Evolutionary conservation across 2,888 invertebrate species (phyloP), one percentile per base, ranked within the genome.

Genomic region (Diarsia brunnea): DNA sequence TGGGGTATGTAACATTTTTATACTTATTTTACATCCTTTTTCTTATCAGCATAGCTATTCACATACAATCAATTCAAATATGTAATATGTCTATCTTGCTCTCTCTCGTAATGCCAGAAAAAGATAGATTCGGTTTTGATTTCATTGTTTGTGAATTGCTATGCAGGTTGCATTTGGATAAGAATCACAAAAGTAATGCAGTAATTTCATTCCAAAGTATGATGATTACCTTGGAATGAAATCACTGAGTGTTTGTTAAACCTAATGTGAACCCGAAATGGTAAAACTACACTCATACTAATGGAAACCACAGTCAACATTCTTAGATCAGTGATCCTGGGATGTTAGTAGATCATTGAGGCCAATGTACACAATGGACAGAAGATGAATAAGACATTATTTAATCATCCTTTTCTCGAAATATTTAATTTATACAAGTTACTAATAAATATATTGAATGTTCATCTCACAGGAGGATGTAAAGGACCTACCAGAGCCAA

Each of bases 401-500:
- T 69, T 70, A 72, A 76, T 85, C 69, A 70, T 75, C 65, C 49
- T 74, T 67, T 60, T 84, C 69, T 80, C 67, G 69, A 84, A 73
- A 73, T 72, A 70, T 66, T 84, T 79, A 81, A 72, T 69, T 65
- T 73, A 64, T 66, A 73, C 49, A 79, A 69, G 60, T 84, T 73
- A 78, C 81, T 75, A 75, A 81, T 81, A 85, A 82, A 78, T 78
- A 72, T 81, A 72, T 66, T 80, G 49, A 69, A 63, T 77, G 45
- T 81, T 72, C 82, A 78, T 85, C 72, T 85, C 93, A 79, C 94
- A 98, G 97, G 96, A 97, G 67, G 93, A 97, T 87, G 97, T 97
- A 8, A 97, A 97, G 91, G 95, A 97, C 76, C 95, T 99, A 55
- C 98, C 98, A 3, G 97, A 98, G 89, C 99, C 99, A 10, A 96